Evolutionary conservation across 1,140 invertebrate genomes (phyloP).

Genomic region (Amyelois transitella): DNA sequence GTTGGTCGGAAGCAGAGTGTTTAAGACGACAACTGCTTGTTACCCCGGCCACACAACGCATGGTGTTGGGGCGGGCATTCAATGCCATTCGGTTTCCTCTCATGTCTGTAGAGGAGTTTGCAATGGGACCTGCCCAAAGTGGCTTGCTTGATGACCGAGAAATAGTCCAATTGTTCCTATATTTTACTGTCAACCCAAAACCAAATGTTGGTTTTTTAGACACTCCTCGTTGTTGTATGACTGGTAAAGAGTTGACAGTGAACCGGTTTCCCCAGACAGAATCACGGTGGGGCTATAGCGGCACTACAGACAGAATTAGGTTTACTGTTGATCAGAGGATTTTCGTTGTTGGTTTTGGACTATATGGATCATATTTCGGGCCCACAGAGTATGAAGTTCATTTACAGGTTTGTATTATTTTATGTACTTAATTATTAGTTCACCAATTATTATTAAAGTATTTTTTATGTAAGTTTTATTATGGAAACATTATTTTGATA

Average conservation of each 20-base stretch:
- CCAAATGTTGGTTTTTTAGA: slow-evolving; percentile 83
- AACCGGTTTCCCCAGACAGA: slow-evolving; percentile 88
- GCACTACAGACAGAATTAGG: slow-evolving; percentile 88
- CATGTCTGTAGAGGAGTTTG: slow-evolving; percentile 93
- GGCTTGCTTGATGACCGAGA: slow-evolving; percentile 85
- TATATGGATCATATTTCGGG: slow-evolving; percentile 91
- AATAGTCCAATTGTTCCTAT: slow-evolving; percentile 85
- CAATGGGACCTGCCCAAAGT: slow-evolving; percentile 84
- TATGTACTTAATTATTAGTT: too few species aligned
- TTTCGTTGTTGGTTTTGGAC: slow-evolving; percentile 90
- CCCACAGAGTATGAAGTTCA: slow-evolving; percentile 87
- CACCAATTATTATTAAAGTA: too few species aligned
- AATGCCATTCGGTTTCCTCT: slow-evolving; percentile 88
- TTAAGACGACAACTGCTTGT: slow-evolving; percentile 77
- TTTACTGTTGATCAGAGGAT: slow-evolving; percentile 89
- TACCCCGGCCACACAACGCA: slow-evolving; percentile 82
- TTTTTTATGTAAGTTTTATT: too few species aligned
- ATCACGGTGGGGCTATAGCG: slow-evolving; percentile 90
- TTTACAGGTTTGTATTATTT: slow-evolving; percentile 79
- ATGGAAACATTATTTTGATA: too few species aligned
- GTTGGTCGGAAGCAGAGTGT: slow-evolving; percentile 90
- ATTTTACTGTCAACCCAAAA: slow-evolving; percentile 87
- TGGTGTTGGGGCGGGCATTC: slow-evolving; percentile 81
- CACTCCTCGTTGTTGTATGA: slow-evolving; percentile 86
- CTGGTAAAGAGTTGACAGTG: slow-evolving; percentile 88